phyloP scores from a whole-genome alignment of 2,797 vertebrate species.

The Columba guinea region DNA sequence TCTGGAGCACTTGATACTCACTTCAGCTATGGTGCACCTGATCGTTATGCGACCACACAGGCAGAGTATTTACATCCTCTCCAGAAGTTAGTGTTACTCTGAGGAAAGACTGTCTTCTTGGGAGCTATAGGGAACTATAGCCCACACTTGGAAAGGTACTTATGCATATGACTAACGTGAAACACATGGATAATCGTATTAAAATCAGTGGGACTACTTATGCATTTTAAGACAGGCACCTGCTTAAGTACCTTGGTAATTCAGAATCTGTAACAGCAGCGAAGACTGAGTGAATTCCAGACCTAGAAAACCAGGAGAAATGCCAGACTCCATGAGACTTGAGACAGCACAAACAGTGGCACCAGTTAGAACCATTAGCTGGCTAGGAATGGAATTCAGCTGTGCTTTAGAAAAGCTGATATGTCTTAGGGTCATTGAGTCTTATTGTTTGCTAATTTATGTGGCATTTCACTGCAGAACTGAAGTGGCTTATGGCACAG shows the following conservation, averaged over 20 bases:
- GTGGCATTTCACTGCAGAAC: background rate
- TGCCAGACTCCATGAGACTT: constrained; percentile 14
- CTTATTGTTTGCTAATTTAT: constrained; percentile 2
- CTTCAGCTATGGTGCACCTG: constrained; percentile 1
- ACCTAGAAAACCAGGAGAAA: background rate
- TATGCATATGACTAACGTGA: background rate
- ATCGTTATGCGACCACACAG: background rate
- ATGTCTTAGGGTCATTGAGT: background rate
- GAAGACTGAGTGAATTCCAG: constrained; percentile 32
- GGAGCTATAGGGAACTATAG: background rate
- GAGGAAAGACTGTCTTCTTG: background rate
- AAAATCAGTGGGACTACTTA: background rate
- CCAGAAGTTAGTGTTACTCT: background rate
- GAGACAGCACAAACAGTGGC: background rate
- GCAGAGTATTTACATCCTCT: background rate
- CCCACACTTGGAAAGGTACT: background rate
- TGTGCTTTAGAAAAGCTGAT: constrained; percentile 44
- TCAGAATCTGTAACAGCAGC: background rate
- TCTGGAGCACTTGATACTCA: background rate
- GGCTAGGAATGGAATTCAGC: constrained; percentile 49
- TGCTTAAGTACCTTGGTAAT: constrained; percentile 36
- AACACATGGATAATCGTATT: constrained; percentile 18
- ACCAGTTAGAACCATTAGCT: constrained; percentile 35
- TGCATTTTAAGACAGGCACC: constrained; percentile 12
- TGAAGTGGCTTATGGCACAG: background rate